Evolutionary conservation across 1,140 invertebrate genomes (phyloP), one percentile per base, ranked within the genome.

Genomic region (Lineus longissimus): DNA sequence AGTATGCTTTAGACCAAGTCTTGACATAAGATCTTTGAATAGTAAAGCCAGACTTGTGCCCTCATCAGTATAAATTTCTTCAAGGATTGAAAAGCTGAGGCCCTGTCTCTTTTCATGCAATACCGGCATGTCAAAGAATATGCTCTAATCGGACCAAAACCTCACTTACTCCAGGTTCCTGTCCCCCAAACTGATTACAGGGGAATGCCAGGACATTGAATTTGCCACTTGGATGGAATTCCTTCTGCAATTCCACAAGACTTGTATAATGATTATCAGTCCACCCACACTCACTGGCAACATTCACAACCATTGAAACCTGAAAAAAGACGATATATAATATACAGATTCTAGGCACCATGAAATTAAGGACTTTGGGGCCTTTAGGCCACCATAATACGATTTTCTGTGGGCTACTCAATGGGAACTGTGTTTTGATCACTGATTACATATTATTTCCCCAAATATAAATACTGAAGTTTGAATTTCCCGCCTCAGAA

Each of bases 101-200:
- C n/a, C n/a, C n/a, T n/a, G n/a, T n/a, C n/a, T n/a, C n/a, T n/a
- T n/a, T n/a, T n/a, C n/a, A n/a, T n/a, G n/a, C n/a, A n/a, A n/a
- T n/a, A n/a, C n/a, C n/a, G n/a, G n/a, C n/a, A n/a, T n/a, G n/a
- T n/a, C n/a, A n/a, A n/a, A n/a, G n/a, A n/a, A n/a, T n/a, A n/a
- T n/a, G n/a, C n/a, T n/a, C n/a, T 51, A 51, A 7, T 51, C 9
- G 59, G 64, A 25, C 66, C 63, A 88, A 91, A 71, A 94, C 81
- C 70, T 23, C 63, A 59, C 67, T 67, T 69, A 81, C 79, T 55
- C 65, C 66, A 45, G 79, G 79, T 67, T 81, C 82, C 73, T 88
- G 93, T 0, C 84, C 82, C n/a, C 83, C 87, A 81, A 97, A 97
- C 75, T 97, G 93, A 81, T 97, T 95, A 74, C 93, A 95, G 0